Evolutionary conservation across 2,797 vertebrate genomes (phyloP).

Genomic region (Sebastes miniatus): DNA sequence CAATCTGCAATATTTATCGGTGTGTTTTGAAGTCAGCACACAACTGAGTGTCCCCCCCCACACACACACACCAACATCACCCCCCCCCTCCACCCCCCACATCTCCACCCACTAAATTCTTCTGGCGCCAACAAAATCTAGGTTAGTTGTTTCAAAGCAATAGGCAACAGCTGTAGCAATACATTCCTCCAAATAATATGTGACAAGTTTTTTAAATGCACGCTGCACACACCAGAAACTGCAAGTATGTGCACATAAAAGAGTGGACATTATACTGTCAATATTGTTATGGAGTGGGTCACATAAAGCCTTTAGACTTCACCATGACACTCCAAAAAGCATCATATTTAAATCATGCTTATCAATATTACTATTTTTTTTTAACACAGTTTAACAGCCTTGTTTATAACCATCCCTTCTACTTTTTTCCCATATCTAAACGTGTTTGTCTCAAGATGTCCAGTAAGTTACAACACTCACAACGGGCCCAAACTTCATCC

Average conservation of each 20-base stretch:
- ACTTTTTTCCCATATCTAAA: not conserved
- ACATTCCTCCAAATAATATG: constrained; percentile 71
- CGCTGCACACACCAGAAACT: not conserved
- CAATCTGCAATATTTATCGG: constrained; percentile 62
- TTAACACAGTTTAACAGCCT: not conserved
- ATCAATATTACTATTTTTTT: not conserved
- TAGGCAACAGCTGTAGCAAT: constrained; percentile 65
- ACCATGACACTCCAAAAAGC: not conserved
- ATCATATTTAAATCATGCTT: not conserved
- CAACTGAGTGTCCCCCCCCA: constrained; percentile 1
- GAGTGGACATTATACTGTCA: not conserved
- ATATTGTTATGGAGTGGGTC: not conserved
- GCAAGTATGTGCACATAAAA: not conserved
- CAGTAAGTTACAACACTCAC: not conserved
- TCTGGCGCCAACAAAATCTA: constrained; percentile 67
- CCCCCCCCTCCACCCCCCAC: not conserved
- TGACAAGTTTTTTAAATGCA: constrained; percentile 60
- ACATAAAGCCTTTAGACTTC: not conserved
- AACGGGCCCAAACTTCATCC: not conserved
- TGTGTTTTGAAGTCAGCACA: constrained; percentile 47
- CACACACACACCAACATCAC: not conserved
- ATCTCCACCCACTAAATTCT: constrained; percentile 31
- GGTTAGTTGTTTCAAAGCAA: constrained; percentile 61
- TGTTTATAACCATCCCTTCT: not conserved
- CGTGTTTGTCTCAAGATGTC: not conserved